These are phyloP conservation scores for Drosophila triauraria DNA, from an alignment of 1,140 invertebrate genomes.

Conservation along the genomic window DNA sequence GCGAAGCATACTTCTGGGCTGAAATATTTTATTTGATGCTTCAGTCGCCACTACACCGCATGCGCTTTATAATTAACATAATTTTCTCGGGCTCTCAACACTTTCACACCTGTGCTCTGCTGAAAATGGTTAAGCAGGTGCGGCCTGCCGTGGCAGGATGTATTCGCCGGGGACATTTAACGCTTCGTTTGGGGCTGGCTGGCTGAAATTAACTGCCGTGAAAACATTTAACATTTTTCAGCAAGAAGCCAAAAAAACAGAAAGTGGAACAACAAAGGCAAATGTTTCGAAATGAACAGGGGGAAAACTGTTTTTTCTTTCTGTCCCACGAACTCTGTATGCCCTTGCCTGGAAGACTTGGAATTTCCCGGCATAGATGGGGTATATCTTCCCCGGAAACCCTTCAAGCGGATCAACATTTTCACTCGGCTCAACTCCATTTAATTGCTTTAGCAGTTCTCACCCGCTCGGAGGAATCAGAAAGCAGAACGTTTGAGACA, in stretches of 20 bases:
- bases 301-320: background rate
- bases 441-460: conserved; percentile 34
- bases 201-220: conserved; percentile 77
- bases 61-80: conserved; percentile 77
- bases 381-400: background rate
- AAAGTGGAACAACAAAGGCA: conserved; percentile 25
- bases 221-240: conserved; percentile 72
- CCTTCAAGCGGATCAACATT: conserved; percentile 21
- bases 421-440: conserved; percentile 1
- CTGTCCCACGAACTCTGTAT: conserved; percentile 14
- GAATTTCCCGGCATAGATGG: background rate
- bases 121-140: conserved; percentile 32
- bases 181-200: conserved; percentile 66
- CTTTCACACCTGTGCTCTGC: conserved; percentile 69
- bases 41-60: no score
- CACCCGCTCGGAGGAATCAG: background rate
- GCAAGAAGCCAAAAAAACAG: conserved; percentile 29
- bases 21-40: no score
- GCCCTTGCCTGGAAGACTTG: conserved; percentile 12
- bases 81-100: conserved; percentile 71
- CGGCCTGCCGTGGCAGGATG: conserved; percentile 9
- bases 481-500: conserved; percentile 11
- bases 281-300: conserved; percentile 27
- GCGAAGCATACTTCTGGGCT: no score
- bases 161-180: conserved; percentile 65